Percentiles rank a stretch among this genome's conserved stretches.
Conservation (phyloP, 2,888 invertebrate genomes). For the Cantharis flavilabris region DNA sequence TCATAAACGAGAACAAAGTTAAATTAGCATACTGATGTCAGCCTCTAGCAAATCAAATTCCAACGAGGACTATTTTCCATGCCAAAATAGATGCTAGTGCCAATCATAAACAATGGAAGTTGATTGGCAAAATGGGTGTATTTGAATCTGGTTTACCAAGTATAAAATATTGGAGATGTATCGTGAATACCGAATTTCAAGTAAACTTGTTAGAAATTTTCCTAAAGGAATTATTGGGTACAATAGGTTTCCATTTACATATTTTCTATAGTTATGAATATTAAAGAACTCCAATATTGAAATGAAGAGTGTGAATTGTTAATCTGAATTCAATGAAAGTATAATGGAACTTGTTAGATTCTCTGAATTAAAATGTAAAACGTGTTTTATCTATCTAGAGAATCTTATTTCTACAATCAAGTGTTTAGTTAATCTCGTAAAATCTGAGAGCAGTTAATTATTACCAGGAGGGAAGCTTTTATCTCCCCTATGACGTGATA, state of each 20-base stretch:
- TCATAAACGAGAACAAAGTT: conserved; percentile 28
- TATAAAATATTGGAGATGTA: conserved; percentile 20
- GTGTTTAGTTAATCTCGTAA: conserved; percentile 27
- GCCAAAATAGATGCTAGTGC: conserved; percentile 23
- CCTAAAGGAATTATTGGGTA: background rate
- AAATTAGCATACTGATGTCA: conserved; percentile 30
- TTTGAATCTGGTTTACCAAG: conserved; percentile 5
- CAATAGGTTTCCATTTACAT: conserved; percentile 16
- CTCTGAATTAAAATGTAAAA: conserved; percentile 22
- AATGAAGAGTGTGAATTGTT: conserved; percentile 5
- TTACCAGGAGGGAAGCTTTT: background rate
- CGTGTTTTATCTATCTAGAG: conserved; percentile 21
- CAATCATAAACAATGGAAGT: conserved; percentile 30
- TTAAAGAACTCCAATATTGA: conserved; percentile 9
- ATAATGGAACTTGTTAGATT: conserved; percentile 3
- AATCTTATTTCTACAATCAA: conserved; percentile 25
- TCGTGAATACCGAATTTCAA: background rate
- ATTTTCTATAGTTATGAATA: conserved; percentile 21
- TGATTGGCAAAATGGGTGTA: conserved; percentile 28
- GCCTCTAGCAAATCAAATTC: conserved; percentile 26
- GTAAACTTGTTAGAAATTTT: background rate
- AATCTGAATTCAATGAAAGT: conserved; percentile 16
- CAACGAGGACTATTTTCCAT: conserved; percentile 27
- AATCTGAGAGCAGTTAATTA: conserved; percentile 6
- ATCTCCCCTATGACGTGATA: background rate